phyloP scores from a whole-genome alignment of 2,888 invertebrate species.

The Cancer borealis region DNA sequence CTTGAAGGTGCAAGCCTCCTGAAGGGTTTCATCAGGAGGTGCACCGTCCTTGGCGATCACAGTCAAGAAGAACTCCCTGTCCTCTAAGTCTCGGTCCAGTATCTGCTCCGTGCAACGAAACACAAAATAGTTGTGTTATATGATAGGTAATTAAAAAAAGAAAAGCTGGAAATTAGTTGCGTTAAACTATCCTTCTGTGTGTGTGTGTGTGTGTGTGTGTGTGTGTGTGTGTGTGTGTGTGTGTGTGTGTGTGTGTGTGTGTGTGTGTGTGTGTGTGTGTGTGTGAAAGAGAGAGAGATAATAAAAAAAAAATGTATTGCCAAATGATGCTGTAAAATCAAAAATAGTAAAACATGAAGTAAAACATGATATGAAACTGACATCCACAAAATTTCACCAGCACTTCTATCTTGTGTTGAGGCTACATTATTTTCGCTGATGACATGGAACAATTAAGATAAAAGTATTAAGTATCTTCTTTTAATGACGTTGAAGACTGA shows the following conservation, averaged over 20 bases:
- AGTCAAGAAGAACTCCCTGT: slow-evolving; percentile 92
- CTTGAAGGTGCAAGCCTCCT: slow-evolving; percentile 76
- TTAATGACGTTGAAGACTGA: too few relatives aligned
- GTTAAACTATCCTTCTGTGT: background rate
- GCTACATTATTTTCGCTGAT: background rate
- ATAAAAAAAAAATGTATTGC: background rate
- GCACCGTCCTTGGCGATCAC: slow-evolving; percentile 94
- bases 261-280: background rate
- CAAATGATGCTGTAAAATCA: background rate
- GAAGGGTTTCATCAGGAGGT: slow-evolving; percentile 83
- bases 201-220: background rate
- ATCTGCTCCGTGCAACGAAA: slow-evolving; percentile 45
- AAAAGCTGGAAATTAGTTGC: background rate
- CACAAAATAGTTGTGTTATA: background rate
- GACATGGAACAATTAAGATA: background rate
- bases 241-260: background rate
- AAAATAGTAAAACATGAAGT: background rate
- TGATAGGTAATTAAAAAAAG: background rate
- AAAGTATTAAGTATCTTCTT: background rate
- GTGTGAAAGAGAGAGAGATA: background rate
- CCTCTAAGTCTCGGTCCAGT: slow-evolving; percentile 89
- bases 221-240: background rate
- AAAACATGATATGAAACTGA: background rate
- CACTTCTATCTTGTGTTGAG: background rate
- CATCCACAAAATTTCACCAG: background rate